Evolutionary conservation across 2,113 vertebrate species (phyloP).

Genomic region (Egretta garzetta): DNA sequence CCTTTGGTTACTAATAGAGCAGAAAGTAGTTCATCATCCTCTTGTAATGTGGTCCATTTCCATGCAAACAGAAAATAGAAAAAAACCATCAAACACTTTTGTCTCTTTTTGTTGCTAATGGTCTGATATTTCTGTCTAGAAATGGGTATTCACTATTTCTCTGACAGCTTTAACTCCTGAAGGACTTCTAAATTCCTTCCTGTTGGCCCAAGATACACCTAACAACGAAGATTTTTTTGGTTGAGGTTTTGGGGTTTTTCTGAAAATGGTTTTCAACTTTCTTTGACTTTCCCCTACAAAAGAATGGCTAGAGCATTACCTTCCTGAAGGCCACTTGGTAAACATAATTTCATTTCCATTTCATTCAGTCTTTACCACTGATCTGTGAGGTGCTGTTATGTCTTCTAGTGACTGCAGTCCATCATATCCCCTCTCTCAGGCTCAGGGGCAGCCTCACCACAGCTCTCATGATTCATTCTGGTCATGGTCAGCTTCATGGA

Average conservation of each 20-base stretch:
- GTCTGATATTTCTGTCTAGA: neutral
- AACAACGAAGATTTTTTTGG: neutral
- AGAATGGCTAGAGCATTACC: neutral
- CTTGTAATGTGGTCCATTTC: neutral
- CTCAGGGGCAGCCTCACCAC: neutral
- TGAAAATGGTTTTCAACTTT: neutral
- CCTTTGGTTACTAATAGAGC: neutral
- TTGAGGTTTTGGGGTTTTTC: neutral
- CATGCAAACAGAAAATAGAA: neutral
- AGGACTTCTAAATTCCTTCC: neutral
- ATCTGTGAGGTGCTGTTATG: neutral
- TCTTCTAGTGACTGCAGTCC: neutral
- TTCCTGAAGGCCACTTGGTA: neutral
- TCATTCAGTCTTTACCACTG: neutral
- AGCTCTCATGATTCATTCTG: neutral
- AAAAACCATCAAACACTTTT: neutral
- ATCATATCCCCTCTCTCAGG: neutral
- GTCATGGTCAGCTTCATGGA: neutral
- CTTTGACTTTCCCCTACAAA: neutral
- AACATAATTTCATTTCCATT: neutral
- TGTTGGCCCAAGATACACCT: neutral
- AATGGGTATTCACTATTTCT: neutral
- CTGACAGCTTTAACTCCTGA: neutral
- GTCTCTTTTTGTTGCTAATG: neutral
- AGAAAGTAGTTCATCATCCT: neutral